Evolutionary conservation across 2,888 invertebrate genomes (phyloP), one percentile per base, ranked within the genome.

Genomic region (Stenodera caucasica): DNA sequence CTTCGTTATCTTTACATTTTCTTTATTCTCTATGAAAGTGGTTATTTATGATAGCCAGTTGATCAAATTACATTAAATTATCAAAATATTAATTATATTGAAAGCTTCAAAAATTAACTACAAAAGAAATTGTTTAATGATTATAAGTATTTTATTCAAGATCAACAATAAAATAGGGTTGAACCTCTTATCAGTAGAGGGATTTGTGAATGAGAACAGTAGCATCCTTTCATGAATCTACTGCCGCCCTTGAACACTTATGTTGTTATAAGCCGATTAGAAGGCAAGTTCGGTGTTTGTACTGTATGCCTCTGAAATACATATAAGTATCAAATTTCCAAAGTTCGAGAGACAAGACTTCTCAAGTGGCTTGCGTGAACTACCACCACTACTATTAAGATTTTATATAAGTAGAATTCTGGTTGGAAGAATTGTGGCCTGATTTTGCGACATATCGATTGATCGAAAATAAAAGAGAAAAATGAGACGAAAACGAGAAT

Each of bases 41-140:
- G 23, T 64, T 61, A 60, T 53, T 58, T 61, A 63, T 58, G 33
- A 55, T 54, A 14, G 49, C 52, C 54, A 62, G 59, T 64, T 33
- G 32, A 26, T 53, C 52, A 60, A 60, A 55, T 60, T 55, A 40
- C 52, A 55, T 49, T 15, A 53, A 55, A 59, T 59, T 40, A 50
- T 37, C 15, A 8, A 37, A 37, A 14, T 8, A 37, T 15, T 15
- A 37, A 37, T 15, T 18, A 37, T 15, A 37, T 37, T 37, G 2
- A 8, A 14, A 37, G 0, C 14, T 37, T 14, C 14, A 37, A 37
- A 37, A 4, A 4, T 15, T 37, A 15, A 40, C 9, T 1, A 18
- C 40, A 3, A 15, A 40, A 45, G 12, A 23, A 45, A 23, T 12
- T 45, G 37, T 1, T 14, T 14, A 35, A 35, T 35, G 4, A n/a